Conservation (phyloP, 1,140 invertebrate species). For the Atta texana region DNA sequence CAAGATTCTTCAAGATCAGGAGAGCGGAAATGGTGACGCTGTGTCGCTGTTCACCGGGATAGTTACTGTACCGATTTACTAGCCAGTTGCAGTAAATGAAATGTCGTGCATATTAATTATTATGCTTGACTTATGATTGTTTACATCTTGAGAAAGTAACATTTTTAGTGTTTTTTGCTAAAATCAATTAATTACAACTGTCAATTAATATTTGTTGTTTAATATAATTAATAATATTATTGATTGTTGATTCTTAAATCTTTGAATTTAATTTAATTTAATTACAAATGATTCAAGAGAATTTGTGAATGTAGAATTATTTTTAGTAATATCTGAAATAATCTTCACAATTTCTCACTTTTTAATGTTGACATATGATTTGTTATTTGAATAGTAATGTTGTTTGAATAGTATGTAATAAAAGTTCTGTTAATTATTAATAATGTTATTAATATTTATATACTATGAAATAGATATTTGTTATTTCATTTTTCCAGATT, state of each 20-base stretch:
- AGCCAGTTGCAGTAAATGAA: neutral
- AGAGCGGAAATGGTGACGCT: neutral
- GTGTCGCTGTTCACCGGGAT: constrained; percentile 61
- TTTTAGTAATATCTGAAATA: neutral
- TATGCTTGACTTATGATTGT: constrained; percentile 2
- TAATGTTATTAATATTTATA: neutral
- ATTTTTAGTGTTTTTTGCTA: neutral
- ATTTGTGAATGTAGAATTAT: neutral
- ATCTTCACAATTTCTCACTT: constrained; percentile 3
- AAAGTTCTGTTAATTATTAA: neutral
- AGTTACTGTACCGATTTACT: constrained; percentile 33
- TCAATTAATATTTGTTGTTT: neutral
- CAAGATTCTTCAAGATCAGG: neutral
- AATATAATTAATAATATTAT: too few relatives aligned
- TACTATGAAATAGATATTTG: neutral
- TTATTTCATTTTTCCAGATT: neutral
- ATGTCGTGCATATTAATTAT: neutral
- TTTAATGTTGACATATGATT: neutral
- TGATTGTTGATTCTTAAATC: neutral
- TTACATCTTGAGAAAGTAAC: neutral
- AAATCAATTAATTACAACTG: neutral
- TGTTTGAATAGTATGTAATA: neutral
- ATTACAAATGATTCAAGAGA: neutral
- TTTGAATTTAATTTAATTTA: neutral
- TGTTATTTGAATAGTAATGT: too few relatives aligned